Base-by-base conservation (phyloP, 2,888 invertebrate species). In the Cantharis rustica region DNA sequence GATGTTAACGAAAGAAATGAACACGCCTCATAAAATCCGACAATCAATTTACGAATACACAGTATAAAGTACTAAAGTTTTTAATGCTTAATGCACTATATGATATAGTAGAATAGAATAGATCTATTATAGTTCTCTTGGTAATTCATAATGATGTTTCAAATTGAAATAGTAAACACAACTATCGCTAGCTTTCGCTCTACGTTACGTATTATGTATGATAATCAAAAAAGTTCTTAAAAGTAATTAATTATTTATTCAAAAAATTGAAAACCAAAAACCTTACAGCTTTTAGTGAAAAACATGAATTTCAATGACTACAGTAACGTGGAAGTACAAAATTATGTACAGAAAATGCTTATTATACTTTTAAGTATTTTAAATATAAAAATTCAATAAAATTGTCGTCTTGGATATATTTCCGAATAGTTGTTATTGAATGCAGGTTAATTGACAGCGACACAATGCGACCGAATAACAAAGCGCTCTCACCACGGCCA, bases 371-470 rank as follows among this genome's bases (percentile, higher is more conserved):
- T 66, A 17, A 17, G 64, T 47, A 80, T 75, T 78, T 78, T 77
- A 78, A 78, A 82, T 80, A 80, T 79, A 85, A 81, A 86, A 85
- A 86, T 85, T 68, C 31, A 47, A 27, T 68, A 74, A 63, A 76
- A 77, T 77, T 71, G 71, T 77, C 74, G 73, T 87, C 87, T 87
- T 86, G 86, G 86, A 85, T 86, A 86, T 87, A 86, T 86, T 87
- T 87, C 85, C 85, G 86, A 84, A 87, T 86, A 85, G 84, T 86
- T 47, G 47, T 47, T 86, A 85, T 86, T 87, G 85, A 86, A 86
- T 86, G 85, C 86, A 87, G 86, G 86, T 87, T 87, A 87, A 87
- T 87, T 87, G 87, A 87, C 86, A 86, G 84, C 81, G 85, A 86
- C 85, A 87, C 86, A 87, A 87, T 86, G 85, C 86, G 83, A 84